A percentile compares a stretch with the other conserved stretches of the same genome.
Evolutionary conservation across 2,888 invertebrate genomes (phyloP).

Genomic region (Volucella zonaria): DNA sequence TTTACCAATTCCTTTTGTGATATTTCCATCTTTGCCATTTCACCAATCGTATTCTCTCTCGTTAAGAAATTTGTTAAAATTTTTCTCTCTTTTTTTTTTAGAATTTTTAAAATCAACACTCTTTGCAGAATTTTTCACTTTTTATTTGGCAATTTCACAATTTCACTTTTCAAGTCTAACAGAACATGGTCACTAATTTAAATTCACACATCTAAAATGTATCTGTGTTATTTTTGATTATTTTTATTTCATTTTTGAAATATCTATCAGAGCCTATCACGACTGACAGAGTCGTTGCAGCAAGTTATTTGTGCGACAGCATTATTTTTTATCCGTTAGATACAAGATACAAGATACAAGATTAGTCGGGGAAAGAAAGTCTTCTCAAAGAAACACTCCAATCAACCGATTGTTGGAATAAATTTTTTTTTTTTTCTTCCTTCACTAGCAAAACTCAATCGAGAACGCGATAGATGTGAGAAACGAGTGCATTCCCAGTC

Average conservation of each 20-base stretch:
- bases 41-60: neutral
- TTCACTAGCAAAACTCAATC: conserved; percentile 25
- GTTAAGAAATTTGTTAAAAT: neutral
- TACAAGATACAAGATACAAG: neutral
- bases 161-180: conserved; percentile 30
- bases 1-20: conserved; percentile 66
- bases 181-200: conserved; percentile 49
- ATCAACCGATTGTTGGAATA: conserved; percentile 5
- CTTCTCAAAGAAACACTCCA: conserved; percentile 11
- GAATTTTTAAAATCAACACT: neutral
- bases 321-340: neutral
- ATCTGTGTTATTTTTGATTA: neutral
- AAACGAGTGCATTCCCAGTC: conserved; percentile 22
- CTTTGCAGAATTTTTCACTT: conserved; percentile 10
- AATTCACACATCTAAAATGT: neutral
- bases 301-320: conserved; percentile 30
- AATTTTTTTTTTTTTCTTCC: neutral
- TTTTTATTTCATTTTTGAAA: conserved; percentile 26
- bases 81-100: too few species aligned
- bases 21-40: conserved; percentile 54
- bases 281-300: conserved; percentile 2
- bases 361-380: conserved; percentile 57
- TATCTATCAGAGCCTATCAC: conserved; percentile 38
- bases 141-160: conserved; percentile 3
- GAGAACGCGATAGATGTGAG: neutral